A percentile compares a stretch with the other conserved stretches of the same genome.
Conservation (phyloP, 1,140 invertebrate genomes). For the Propsilocerus akamusi region DNA sequence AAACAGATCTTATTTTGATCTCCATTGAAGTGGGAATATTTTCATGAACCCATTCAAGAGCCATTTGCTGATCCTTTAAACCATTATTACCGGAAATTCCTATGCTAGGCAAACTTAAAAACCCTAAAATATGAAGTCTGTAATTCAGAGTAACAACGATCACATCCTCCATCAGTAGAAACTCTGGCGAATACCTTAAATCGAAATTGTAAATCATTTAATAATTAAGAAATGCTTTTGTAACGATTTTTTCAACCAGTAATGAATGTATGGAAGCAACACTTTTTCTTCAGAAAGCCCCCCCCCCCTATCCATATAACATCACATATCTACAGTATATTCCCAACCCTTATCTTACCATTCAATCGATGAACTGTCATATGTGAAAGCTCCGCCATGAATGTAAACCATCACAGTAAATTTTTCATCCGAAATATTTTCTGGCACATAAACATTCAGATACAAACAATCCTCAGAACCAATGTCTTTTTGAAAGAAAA, state of each 20-base stretch:
- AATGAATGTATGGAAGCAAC: too few species aligned
- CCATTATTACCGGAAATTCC: conserved; percentile 38
- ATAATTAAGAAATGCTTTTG: too few species aligned
- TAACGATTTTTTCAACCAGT: too few species aligned
- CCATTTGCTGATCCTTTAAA: conserved; percentile 33
- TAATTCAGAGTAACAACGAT: conserved; percentile 46
- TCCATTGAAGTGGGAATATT: conserved; percentile 41
- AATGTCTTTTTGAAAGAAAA: conserved; percentile 11
- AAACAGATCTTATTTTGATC: conserved; percentile 32
- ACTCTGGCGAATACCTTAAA: conserved; percentile 28
- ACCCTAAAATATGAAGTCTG: conserved; percentile 35
- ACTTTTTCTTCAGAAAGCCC: too few species aligned
- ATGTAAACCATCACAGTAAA: conserved; percentile 31
- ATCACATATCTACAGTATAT: too few species aligned
- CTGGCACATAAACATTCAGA: conserved; percentile 24
- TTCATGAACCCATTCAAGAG: conserved; percentile 32
- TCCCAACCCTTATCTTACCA: conserved; percentile 9
- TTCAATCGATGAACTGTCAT: conserved; percentile 26
- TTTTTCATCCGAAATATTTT: conserved; percentile 7
- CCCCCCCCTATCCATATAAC: too few species aligned
- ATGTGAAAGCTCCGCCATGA: conserved; percentile 28
- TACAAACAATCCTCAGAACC: conserved; percentile 23
- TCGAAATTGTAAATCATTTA: conserved; percentile 22
- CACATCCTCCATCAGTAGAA: conserved; percentile 37
- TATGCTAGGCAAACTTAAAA: conserved; percentile 26